Percentiles rank a stretch among this genome's conserved stretches.
Evolutionary conservation across 2,888 invertebrate genomes (phyloP).

Genomic region (Phortica magna): DNA sequence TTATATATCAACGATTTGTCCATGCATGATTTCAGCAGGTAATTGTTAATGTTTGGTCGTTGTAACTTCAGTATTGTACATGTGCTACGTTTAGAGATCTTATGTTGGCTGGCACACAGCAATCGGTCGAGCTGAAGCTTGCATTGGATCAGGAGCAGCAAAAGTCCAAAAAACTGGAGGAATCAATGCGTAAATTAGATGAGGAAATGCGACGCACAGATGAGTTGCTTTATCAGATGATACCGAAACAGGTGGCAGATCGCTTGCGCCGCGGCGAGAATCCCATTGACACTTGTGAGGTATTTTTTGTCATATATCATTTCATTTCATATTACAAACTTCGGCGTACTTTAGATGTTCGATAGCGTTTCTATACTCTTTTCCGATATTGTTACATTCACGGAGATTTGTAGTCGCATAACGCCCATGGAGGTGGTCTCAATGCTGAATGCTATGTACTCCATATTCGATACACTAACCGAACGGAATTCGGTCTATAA

Average conservation of each 20-base stretch:
- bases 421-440: constrained; percentile 98
- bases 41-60: constrained; percentile 48
- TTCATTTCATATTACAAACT: not conserved
- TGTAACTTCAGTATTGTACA: not conserved
- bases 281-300: constrained; percentile 98
- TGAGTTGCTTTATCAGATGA: constrained; percentile 98
- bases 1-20: constrained; percentile 98
- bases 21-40: constrained; percentile 99
- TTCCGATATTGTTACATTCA: constrained; percentile 98
- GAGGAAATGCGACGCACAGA: constrained; percentile 98
- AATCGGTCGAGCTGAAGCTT: constrained; percentile 96
- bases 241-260: constrained; percentile 98
- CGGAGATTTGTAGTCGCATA: constrained; percentile 96
- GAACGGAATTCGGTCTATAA: constrained; percentile 96
- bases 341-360: constrained; percentile 86
- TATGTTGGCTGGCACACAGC: constrained; percentile 97
- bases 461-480: constrained; percentile 96
- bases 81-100: constrained; percentile 83
- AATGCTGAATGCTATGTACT: constrained; percentile 98
- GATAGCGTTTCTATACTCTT: constrained; percentile 97
- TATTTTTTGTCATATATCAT: constrained; percentile 72
- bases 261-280: constrained; percentile 95
- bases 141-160: constrained; percentile 97
- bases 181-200: constrained; percentile 96
- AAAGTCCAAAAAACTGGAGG: constrained; percentile 96